A percentile compares a stretch with the other conserved stretches of the same genome.
Conservation (phyloP, 1,140 invertebrate genomes). For the Pristionchus pacificus region DNA sequence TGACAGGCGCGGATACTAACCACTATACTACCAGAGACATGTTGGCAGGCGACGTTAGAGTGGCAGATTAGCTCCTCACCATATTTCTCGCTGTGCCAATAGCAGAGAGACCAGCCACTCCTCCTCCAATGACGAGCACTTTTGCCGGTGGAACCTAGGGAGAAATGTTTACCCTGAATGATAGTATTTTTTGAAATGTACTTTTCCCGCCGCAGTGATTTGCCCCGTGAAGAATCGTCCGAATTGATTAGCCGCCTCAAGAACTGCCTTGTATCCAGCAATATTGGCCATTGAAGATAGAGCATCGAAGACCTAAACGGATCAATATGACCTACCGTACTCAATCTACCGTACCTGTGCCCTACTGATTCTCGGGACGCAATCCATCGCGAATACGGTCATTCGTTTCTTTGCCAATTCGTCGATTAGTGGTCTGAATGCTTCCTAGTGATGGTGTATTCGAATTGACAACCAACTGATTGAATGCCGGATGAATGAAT, state of each 20-base stretch:
- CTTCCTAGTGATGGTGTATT: not conserved
- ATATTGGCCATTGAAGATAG: conserved; percentile 88
- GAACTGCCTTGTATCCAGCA: conserved; percentile 80
- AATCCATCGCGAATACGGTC: conserved; percentile 71
- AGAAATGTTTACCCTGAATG: conserved; percentile 18
- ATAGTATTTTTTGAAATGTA: not conserved
- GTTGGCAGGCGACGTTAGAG: too few species aligned
- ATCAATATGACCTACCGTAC: conserved; percentile 76
- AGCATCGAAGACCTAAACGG: conserved; percentile 83
- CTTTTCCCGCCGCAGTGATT: conserved; percentile 56
- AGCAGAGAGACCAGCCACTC: conserved; percentile 79
- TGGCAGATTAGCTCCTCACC: too few species aligned
- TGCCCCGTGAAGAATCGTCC: conserved; percentile 78
- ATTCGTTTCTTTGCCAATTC: conserved; percentile 69
- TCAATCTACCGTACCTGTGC: conserved; percentile 67
- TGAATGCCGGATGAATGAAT: conserved; percentile 77
- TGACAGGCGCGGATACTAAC: conserved; percentile 42
- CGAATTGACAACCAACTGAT: not conserved
- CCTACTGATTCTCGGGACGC: conserved; percentile 49
- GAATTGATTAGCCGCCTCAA: conserved; percentile 83
- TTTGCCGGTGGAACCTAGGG: conserved; percentile 66
- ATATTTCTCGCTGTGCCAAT: conserved; percentile 80
- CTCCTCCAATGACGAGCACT: conserved; percentile 79
- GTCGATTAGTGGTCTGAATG: conserved; percentile 64
- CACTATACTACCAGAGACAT: conserved; percentile 36